These are phyloP conservation scores for Acanthosepion esculentum DNA, from an alignment of 2,888 invertebrate genomes.

Conservation along the genomic window DNA sequence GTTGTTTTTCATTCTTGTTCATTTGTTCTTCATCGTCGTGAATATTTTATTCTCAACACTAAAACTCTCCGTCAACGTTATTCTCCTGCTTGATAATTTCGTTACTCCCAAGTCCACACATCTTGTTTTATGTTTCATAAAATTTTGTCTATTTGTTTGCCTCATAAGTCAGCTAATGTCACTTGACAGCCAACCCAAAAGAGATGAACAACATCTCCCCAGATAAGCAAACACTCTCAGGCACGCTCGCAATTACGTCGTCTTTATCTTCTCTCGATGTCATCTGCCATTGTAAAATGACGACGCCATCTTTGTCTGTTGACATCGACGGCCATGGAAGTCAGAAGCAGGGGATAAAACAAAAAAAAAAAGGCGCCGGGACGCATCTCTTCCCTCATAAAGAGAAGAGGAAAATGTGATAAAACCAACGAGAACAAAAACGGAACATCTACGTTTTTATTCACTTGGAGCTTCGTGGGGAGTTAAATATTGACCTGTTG, in stretches of 20 bases:
- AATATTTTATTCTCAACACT: too few species aligned
- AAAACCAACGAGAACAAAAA: too few species aligned
- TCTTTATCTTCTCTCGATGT: neutral
- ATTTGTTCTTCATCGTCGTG: too few species aligned
- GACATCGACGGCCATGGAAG: neutral
- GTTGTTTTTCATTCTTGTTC: too few species aligned
- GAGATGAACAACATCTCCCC: neutral
- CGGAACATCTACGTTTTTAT: too few species aligned
- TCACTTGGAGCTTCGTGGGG: too few species aligned
- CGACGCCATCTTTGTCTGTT: neutral
- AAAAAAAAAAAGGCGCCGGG: neutral
- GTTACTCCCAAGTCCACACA: too few species aligned
- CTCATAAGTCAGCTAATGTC: neutral
- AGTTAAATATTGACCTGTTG: too few species aligned
- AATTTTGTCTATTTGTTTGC: neutral
- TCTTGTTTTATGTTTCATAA: neutral
- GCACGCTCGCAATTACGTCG: neutral
- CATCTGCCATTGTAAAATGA: neutral
- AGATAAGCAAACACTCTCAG: neutral
- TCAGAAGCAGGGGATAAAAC: neutral
- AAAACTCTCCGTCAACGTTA: neutral
- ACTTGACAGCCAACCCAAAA: slow-evolving; percentile 16
- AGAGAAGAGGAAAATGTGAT: too few species aligned
- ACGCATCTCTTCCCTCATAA: too few species aligned
- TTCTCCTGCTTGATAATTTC: neutral